phyloP scores from a whole-genome alignment of 2,113 vertebrate species.

The Caretta caretta region DNA sequence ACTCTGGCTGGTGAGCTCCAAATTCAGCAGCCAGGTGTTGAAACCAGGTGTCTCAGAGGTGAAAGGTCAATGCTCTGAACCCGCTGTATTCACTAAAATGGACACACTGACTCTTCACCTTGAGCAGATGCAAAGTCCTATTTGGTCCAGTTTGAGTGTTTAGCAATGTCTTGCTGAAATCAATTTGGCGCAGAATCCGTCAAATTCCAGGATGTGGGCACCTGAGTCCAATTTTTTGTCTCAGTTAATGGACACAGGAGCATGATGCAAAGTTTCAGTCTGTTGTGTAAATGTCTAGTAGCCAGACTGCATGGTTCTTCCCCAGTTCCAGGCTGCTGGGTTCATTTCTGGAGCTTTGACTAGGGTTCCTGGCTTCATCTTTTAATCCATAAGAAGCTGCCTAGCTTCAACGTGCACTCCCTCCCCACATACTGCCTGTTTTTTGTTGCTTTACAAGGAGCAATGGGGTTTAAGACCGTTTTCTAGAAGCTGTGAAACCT shows the following conservation, averaged over 20 bases:
- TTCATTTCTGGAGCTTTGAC: not conserved
- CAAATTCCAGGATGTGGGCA: accelerated
- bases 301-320: slow-evolving; percentile 53
- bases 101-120: not conserved
- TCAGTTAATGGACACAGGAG: slow-evolving; percentile 47
- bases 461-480: not conserved
- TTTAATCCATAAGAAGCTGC: slow-evolving; percentile 19
- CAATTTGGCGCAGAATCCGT: not conserved
- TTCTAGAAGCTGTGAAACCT: not conserved
- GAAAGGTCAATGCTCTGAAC: not conserved
- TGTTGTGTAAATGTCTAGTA: accelerated
- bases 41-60: not conserved
- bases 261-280: not conserved
- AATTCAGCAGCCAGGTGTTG: slow-evolving; percentile 24
- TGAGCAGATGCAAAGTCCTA: accelerated
- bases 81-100: accelerated
- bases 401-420: accelerated
- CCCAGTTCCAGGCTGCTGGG: slow-evolving; percentile 19
- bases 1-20: not conserved
- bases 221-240: slow-evolving; percentile 53
- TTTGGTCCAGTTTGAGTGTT: not conserved
- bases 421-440: no score
- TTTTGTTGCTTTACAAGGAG: no score
- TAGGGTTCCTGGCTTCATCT: not conserved
- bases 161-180: not conserved